Percentiles rank a stretch among this genome's conserved stretches.
Conservation (phyloP, 2,113 vertebrate genomes). For the Jaculus jaculus region DNA sequence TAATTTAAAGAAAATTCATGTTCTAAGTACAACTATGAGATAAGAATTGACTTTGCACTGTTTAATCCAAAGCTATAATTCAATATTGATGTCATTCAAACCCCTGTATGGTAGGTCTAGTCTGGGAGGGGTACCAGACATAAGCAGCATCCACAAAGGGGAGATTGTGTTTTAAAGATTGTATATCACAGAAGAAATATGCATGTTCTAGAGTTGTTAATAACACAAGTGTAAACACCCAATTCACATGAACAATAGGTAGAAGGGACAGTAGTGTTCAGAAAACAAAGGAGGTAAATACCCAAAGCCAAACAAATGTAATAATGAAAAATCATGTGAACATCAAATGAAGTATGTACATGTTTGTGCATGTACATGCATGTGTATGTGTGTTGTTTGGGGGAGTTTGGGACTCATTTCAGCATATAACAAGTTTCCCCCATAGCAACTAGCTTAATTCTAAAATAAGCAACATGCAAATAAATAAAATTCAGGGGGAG, state of each 20-base stretch:
- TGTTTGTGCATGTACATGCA: too few species aligned
- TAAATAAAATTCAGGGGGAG: neutral
- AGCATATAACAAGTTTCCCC: neutral
- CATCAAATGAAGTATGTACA: neutral
- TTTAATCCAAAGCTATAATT: conserved; percentile 37
- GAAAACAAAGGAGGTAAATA: conserved; percentile 18
- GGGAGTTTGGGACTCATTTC: neutral
- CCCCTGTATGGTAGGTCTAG: neutral
- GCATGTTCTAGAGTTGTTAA: conserved; percentile 44
- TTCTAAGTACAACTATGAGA: conserved; percentile 42
- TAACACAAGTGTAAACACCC: neutral
- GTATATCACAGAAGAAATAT: neutral
- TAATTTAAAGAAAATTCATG: conserved; percentile 36
- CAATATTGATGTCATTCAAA: neutral
- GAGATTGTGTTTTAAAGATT: conserved; percentile 1
- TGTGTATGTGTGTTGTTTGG: too few species aligned
- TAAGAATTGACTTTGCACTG: neutral
- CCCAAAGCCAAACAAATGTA: conserved; percentile 26
- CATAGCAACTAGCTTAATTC: conserved; percentile 28
- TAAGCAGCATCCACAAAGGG: neutral
- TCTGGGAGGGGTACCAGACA: neutral
- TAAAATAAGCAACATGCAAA: neutral
- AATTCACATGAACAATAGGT: conserved; percentile 26
- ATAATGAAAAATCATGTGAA: conserved; percentile 17
- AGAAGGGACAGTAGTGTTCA: conserved; percentile 30